Evolutionary conservation across 2,797 vertebrate genomes (phyloP).

Genomic region (Falco peregrinus): DNA sequence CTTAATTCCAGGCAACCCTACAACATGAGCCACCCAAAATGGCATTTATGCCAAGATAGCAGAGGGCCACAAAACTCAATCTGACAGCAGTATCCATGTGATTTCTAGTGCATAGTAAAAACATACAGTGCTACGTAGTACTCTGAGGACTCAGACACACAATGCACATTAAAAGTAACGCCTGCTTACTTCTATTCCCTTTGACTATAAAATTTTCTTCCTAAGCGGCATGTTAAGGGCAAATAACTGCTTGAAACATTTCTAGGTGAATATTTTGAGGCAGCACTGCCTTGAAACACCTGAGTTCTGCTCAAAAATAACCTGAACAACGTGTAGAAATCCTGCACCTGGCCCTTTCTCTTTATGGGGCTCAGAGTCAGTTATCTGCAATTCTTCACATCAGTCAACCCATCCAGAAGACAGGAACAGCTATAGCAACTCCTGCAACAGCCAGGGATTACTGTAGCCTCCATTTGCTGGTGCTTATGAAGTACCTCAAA

Average conservation of each 20-base stretch:
- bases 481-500: background rate
- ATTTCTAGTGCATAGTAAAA: background rate
- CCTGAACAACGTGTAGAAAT: background rate
- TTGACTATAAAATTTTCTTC: background rate
- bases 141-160: accelerated
- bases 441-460: background rate
- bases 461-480: background rate
- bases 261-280: background rate
- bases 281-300: background rate
- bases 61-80: background rate
- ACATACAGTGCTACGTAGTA: background rate
- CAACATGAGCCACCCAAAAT: background rate
- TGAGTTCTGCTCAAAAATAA: background rate
- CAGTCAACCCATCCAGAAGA: background rate
- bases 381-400: background rate
- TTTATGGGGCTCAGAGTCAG: accelerated
- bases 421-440: background rate
- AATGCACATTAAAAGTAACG: background rate
- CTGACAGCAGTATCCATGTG: background rate
- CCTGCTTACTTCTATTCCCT: background rate
- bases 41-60: background rate
- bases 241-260: background rate
- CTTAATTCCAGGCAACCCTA: background rate
- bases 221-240: background rate
- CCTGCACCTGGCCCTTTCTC: background rate